These are phyloP conservation scores for Parascotia fuliginaria DNA, from an alignment of 2,888 invertebrate genomes.

Conservation along the genomic window DNA sequence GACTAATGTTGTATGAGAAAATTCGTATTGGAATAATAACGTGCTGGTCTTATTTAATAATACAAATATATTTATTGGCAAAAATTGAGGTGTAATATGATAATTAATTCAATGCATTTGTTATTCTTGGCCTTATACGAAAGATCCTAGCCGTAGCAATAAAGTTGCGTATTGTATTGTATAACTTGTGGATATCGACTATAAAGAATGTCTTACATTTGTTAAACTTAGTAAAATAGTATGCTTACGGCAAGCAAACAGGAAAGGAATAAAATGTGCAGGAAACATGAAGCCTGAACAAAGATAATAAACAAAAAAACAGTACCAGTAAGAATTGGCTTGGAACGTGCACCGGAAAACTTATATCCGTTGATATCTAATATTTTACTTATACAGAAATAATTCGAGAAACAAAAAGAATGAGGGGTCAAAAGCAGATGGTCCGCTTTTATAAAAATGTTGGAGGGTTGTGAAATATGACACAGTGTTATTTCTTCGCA, in stretches of 20 bases:
- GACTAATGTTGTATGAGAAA: too few species aligned
- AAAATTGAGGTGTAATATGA: too few species aligned
- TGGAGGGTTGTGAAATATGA: constrained; percentile 86
- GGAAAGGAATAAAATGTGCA: background rate
- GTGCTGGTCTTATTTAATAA: too few species aligned
- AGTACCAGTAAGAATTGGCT: constrained; percentile 51
- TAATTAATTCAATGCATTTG: too few species aligned
- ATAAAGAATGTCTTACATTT: too few species aligned
- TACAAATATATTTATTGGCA: too few species aligned
- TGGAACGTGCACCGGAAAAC: constrained; percentile 59
- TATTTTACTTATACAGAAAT: constrained; percentile 80
- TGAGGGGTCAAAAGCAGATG: constrained; percentile 86
- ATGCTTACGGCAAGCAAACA: background rate
- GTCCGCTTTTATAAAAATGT: constrained; percentile 86
- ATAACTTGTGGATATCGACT: too few species aligned
- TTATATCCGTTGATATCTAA: constrained; percentile 62
- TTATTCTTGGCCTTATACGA: too few species aligned
- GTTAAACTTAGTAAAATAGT: too few species aligned
- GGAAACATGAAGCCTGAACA: constrained; percentile 12
- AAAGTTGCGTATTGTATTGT: too few species aligned
- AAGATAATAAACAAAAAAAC: constrained; percentile 25
- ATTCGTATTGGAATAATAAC: too few species aligned
- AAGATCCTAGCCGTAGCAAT: too few species aligned
- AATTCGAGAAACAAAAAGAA: constrained; percentile 84
- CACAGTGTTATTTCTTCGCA: constrained; percentile 86